Conservation (phyloP, 2,888 invertebrate genomes). For the Cactoblastis cactorum region DNA sequence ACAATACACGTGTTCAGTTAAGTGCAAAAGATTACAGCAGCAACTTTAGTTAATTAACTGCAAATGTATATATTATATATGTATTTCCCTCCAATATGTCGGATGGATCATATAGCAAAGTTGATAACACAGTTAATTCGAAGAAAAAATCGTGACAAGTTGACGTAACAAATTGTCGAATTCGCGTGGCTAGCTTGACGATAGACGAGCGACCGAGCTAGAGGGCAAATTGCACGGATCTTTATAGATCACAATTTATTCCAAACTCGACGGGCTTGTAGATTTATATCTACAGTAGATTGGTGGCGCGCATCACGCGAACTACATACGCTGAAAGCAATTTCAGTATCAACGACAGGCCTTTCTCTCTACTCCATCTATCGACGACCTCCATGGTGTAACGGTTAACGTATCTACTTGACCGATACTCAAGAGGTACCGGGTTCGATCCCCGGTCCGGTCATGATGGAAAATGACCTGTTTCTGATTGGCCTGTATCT, state of each 20-base stretch:
- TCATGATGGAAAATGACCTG: too few species aligned
- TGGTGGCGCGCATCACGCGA: conserved; percentile 62
- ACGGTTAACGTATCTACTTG: too few species aligned
- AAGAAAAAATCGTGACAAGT: conserved; percentile 36
- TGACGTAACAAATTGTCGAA: conserved; percentile 60
- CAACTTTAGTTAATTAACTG: not conserved
- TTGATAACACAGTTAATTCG: not conserved
- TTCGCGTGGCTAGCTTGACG: conserved; percentile 35
- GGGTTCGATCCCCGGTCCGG: too few species aligned
- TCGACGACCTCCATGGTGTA: too few species aligned
- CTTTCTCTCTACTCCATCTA: conserved; percentile 23
- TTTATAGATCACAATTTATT: conserved; percentile 69
- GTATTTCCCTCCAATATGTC: not conserved
- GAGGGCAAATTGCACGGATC: conserved; percentile 52
- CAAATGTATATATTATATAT: not conserved
- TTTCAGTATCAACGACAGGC: conserved; percentile 50
- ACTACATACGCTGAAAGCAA: conserved; percentile 55
- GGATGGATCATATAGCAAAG: not conserved
- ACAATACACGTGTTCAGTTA: conserved; percentile 5
- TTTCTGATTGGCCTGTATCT: too few species aligned
- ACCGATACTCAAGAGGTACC: too few species aligned
- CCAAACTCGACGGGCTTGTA: conserved; percentile 59
- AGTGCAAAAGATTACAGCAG: conserved; percentile 1
- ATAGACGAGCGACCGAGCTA: conserved; percentile 31
- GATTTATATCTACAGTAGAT: conserved; percentile 69